Conservation (phyloP, 1,140 invertebrate species). For the Drosophila oshimai region DNA sequence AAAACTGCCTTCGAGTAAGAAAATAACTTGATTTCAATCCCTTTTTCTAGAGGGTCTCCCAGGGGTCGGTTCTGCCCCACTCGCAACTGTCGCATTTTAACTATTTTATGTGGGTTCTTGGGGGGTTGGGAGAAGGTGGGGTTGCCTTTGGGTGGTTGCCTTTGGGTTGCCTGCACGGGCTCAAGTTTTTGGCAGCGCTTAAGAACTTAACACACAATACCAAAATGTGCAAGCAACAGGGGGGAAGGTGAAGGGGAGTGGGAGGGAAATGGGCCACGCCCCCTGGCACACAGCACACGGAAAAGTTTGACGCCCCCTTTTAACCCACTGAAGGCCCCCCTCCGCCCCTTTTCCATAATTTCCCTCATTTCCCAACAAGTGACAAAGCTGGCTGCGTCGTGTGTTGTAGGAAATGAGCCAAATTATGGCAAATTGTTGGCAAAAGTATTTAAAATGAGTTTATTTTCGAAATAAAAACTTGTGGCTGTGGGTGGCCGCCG, state of each 20-base stretch:
- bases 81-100: slow-evolving; percentile 25
- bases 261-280: slow-evolving; percentile 11
- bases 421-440: slow-evolving; percentile 80
- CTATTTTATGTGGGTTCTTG: slow-evolving; percentile 25
- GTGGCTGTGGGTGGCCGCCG: slow-evolving; percentile 9
- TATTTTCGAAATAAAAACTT: slow-evolving; percentile 67
- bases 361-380: slow-evolving; percentile 18
- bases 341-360: no score
- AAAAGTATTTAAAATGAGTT: slow-evolving; percentile 81
- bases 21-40: not conserved
- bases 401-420: slow-evolving; percentile 75
- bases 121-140: not conserved
- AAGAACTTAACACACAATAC: slow-evolving; percentile 77
- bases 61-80: slow-evolving; percentile 1
- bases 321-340: not conserved
- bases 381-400: slow-evolving; percentile 67
- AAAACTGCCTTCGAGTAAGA: not conserved
- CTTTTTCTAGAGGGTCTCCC: slow-evolving; percentile 4
- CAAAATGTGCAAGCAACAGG: slow-evolving; percentile 45
- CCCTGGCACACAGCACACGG: slow-evolving; percentile 22
- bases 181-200: slow-evolving; percentile 76
- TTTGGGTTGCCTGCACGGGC: slow-evolving; percentile 45
- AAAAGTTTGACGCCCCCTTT: slow-evolving; percentile 32
- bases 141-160: slow-evolving; percentile 29
- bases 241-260: not conserved